These are phyloP conservation scores for Liolophura sinensis DNA, from an alignment of 1,140 invertebrate species.

Conservation along the genomic window DNA sequence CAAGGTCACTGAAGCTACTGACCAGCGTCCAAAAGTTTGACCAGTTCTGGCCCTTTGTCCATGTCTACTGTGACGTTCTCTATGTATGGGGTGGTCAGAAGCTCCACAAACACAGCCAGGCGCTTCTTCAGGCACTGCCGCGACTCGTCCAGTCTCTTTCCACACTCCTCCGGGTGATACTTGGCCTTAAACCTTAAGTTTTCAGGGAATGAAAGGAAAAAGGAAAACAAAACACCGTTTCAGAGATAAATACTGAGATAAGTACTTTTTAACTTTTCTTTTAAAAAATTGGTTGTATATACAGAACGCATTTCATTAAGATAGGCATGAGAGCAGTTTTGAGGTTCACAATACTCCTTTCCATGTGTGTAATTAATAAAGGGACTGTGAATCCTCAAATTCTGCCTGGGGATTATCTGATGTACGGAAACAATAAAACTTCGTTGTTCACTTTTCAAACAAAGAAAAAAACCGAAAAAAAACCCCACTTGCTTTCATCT, in stretches of 20 bases:
- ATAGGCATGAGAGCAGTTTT: too few relatives aligned
- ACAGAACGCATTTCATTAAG: too few relatives aligned
- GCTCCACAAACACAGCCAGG: slow-evolving; percentile 86
- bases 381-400: too few relatives aligned
- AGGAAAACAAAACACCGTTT: slow-evolving; percentile 4
- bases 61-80: slow-evolving; percentile 83
- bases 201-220: background rate
- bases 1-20: slow-evolving; percentile 6
- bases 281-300: too few relatives aligned
- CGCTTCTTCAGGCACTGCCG: slow-evolving; percentile 82
- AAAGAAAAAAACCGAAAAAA: too few relatives aligned
- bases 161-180: slow-evolving; percentile 96
- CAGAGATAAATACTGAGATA: background rate
- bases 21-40: slow-evolving; percentile 87
- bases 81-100: slow-evolving; percentile 75
- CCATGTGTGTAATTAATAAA: too few relatives aligned
- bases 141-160: slow-evolving; percentile 88
- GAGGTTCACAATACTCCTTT: too few relatives aligned
- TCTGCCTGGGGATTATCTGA: too few relatives aligned
- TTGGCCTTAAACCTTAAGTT: slow-evolving; percentile 93
- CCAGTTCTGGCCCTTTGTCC: slow-evolving; percentile 81
- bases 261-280: too few relatives aligned
- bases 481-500: too few relatives aligned
- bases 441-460: too few relatives aligned
- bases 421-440: too few relatives aligned